Conservation (phyloP, 2,888 invertebrate species). For the Brachyptera risi region DNA sequence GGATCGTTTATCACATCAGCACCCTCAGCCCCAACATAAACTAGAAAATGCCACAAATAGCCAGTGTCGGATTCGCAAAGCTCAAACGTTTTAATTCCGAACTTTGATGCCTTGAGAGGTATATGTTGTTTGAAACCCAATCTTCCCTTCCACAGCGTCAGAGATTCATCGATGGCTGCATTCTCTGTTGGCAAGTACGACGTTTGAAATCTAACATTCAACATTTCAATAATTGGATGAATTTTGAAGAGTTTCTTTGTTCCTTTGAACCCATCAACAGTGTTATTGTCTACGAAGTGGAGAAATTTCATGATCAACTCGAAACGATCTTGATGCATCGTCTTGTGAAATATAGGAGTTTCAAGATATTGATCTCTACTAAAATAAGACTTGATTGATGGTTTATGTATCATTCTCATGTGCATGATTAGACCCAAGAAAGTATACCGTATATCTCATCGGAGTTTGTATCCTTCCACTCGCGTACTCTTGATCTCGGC, state of each 20-base stretch:
- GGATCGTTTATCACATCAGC: no score
- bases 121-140: background rate
- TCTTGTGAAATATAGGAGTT: background rate
- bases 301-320: background rate
- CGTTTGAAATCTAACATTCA: background rate
- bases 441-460: slow-evolving; percentile 8
- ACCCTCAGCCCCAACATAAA: no score
- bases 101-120: background rate
- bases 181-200: background rate
- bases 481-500: background rate
- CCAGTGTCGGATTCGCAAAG: background rate
- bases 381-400: background rate
- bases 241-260: background rate
- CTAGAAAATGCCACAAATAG: no score
- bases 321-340: background rate
- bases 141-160: background rate
- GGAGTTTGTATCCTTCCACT: background rate
- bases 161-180: background rate
- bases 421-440: background rate
- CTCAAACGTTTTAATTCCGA: slow-evolving; percentile 14
- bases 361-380: background rate
- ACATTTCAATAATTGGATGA: background rate
- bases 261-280: background rate
- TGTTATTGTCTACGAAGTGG: slow-evolving; percentile 4
- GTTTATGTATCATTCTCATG: slow-evolving; percentile 8